A percentile compares a stretch with the other conserved stretches of the same genome.
phyloP scores from a whole-genome alignment of 2,888 invertebrate species.

The Drosophila falleni region DNA sequence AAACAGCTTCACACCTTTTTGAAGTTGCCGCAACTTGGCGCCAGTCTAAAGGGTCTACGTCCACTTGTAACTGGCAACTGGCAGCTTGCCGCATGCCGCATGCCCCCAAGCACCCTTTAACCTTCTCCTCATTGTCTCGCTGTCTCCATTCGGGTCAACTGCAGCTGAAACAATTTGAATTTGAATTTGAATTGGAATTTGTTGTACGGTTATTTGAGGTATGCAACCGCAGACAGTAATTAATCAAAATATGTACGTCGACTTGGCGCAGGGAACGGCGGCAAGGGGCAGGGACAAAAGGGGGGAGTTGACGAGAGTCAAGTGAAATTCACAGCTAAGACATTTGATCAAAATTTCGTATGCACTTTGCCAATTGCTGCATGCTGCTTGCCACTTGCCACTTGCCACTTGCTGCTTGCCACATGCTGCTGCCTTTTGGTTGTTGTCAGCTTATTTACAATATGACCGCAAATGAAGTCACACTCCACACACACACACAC shows the following conservation, averaged over 20 bases:
- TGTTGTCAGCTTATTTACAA: conserved; percentile 45
- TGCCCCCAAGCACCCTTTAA: neutral
- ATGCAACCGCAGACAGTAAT: conserved; percentile 61
- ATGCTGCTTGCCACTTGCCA: conserved; percentile 8
- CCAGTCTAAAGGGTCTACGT: neutral
- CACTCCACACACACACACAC: conserved; percentile 32
- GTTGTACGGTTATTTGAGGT: conserved; percentile 30
- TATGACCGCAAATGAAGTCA: conserved; percentile 69
- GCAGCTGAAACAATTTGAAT: conserved; percentile 18
- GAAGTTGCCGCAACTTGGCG: conserved; percentile 14
- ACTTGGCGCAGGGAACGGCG: neutral
- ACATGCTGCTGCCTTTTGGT: conserved; percentile 10
- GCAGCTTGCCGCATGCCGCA: conserved; percentile 27
- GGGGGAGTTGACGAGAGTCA: too few species aligned
- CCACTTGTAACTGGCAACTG: neutral
- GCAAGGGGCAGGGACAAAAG: too few species aligned
- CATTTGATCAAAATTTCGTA: conserved; percentile 30
- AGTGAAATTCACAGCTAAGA: conserved; percentile 8
- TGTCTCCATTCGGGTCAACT: conserved; percentile 5
- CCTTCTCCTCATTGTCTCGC: neutral
- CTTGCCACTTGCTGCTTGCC: conserved; percentile 22
- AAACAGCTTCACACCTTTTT: conserved; percentile 1
- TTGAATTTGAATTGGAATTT: conserved; percentile 33
- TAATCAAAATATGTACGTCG: conserved; percentile 47
- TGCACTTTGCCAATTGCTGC: conserved; percentile 43